Evolutionary conservation across 2,888 invertebrate species (phyloP), one percentile per base, ranked within the genome.

Genomic region (Galeruca laticollis): DNA sequence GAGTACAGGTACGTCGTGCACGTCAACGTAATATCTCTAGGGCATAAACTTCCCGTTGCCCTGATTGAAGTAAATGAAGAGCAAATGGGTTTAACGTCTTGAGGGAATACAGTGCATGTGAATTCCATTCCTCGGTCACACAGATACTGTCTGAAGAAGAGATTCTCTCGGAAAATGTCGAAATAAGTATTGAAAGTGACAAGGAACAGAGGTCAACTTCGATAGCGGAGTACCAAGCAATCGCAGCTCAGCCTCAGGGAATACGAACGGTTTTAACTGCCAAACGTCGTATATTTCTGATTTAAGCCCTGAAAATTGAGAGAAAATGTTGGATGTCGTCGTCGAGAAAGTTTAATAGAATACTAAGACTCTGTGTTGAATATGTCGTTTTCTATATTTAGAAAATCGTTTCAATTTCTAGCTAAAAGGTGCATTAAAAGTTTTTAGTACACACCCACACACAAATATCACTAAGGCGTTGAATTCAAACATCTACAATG

Each of bases 1-100:
- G 75, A 71, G 76, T 68, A 72, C 73, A 78, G 79, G 80, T 82
- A 77, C 78, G 78, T 74, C 80, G 80, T 81, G 79, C 81, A 81
- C 80, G 82, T 79, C 81, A 78, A 81, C 82, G 81, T 83, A 81
- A 83, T 81, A 83, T 82, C 84, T 83, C 83, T 64, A 65, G 83
- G 83, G 83, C 77, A 82, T 82, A 82, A 82, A 82, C 78, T 84
- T 83, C 79, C 78, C 72, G 73, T 78, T 57, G 76, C 78, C 80
- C 81, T 83, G 84, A 84, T 84, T 84, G 84, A 84, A 83, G 81
- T 82, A 84, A 84, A 84, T 84, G 84, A 83, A 83, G 82, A 80
- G 78, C 79, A 82, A 83, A 84, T 84, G 81, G 82, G 79, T 79
- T 83, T 81, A 81, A 77, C 79, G 82, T 82, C 82, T 79, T 75